Evolutionary conservation across 2,113 vertebrate genomes (phyloP), one percentile per base, ranked within the genome.

Genomic region (Daphoenositta chrysoptera): DNA sequence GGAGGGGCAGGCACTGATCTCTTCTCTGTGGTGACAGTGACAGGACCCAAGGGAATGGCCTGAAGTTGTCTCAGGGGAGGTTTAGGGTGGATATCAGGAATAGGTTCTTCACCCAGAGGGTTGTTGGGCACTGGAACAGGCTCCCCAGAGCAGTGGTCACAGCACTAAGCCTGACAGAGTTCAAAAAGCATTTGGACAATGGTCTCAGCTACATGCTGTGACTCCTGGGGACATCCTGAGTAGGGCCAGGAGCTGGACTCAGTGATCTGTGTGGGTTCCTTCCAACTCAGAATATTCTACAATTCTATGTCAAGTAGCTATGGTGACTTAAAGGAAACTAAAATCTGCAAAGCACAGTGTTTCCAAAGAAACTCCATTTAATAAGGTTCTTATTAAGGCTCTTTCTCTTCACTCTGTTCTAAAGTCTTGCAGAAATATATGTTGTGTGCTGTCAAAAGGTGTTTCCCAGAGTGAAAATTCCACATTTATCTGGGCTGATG

Each of bases 401-500:
- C 10, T 45, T 61, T 64, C 19, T 35, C n/a, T 63, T 54, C 16
- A 30, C 6, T 65, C 17, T 4, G 0, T 77, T 77, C 24, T 21
- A 73, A 77, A 83, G 1, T 47, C n/a, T 28, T 66, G 26, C 18
- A 78, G 56, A 83, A 83, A 58, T 56, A 30, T 15, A 35, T 13
- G 12, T 21, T 58, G 10, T 42, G 12, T 35, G 64, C 6, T 54
- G 54, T 65, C 26, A 58, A 63, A 77, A 72, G 5, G 3, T 63
- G 16, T 26, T 86, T 61, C 9, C 21, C 27, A 42, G 15, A 50
- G 21, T 18, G 17, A 44, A 72, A 3, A 3, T 40, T 71, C 53
- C 16, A 24, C 0, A 0, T 45, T 53, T 71, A 30, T 20, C 19
- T 70, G 1, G 5, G 5, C 16, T 40, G 10, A 37, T 47, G 10